Evolutionary conservation across 2,888 invertebrate species (phyloP), one percentile per base, ranked within the genome.

Genomic region (Dicyrtomina minuta): DNA sequence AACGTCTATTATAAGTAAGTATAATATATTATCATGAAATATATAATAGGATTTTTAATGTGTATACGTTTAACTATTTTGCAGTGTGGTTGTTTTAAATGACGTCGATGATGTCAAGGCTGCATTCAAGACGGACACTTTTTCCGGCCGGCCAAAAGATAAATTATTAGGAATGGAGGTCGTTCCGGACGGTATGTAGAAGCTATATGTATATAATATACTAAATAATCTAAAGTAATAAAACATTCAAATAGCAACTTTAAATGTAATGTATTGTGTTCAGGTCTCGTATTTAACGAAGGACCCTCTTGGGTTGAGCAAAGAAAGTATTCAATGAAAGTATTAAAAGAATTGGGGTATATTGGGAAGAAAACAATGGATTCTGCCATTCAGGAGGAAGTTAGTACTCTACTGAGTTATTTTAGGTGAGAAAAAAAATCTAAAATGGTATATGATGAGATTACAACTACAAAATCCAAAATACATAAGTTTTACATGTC

Each of bases 341-440:
- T 72, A 0, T 62, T 75, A 1, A 22, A 72, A 27, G 74, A 75
- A 24, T 62, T 75, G 2, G 72, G 72, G 2, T 49, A 49, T 5
- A 74, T 75, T 56, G 75, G 75, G 0, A 75, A 72, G 39, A 68
- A 72, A 46, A 70, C 71, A 1, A 74, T 75, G 74, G 71, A 74
- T 26, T 65, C 66, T 17, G 58, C 68, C 0, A 68, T 74, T n/a
- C 61, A 68, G 24, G 72, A 72, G 39, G 73, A 74, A 43, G 72
- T 71, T 24, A 39, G 66, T 15, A 68, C 71, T 22, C 46, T 74
- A 5, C 55, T 75, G 13, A 53, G 46, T 1, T 58, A 72, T 53
- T 70, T 75, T 13, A 68, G 61, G 66, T 68, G 53, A 39, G 4
- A 17, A 22, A 65, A 13, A 6, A 26, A 33, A 33, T 33, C 33